Conservation (phyloP, 2,888 invertebrate genomes). For the Bursaphelenchus okinawaensis region DNA sequence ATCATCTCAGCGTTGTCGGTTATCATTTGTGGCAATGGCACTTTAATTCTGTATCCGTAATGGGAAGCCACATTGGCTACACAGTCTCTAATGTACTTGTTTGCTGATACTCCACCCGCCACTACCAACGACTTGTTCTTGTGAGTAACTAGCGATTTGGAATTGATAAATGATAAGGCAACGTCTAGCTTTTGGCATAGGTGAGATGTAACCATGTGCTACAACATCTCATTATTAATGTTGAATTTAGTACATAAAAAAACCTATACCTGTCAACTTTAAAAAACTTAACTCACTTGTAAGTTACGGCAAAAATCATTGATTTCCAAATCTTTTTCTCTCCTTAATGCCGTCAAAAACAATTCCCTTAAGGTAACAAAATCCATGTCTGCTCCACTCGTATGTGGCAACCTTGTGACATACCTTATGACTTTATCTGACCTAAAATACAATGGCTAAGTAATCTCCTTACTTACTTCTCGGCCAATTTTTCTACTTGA, state of each 20-base stretch:
- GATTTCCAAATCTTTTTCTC: slow-evolving; percentile 11
- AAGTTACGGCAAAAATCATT: slow-evolving; percentile 64
- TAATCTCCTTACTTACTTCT: slow-evolving; percentile 18
- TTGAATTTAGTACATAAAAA: neutral
- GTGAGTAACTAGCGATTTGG: neutral
- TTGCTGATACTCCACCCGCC: slow-evolving; percentile 53
- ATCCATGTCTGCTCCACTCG: slow-evolving; percentile 25
- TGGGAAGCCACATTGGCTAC: slow-evolving; percentile 31
- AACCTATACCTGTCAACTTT: neutral
- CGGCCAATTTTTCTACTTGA: slow-evolving; percentile 31
- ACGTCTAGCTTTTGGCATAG: slow-evolving; percentile 28
- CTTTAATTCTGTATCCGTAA: slow-evolving; percentile 43
- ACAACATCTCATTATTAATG: neutral
- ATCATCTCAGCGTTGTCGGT: slow-evolving; percentile 99
- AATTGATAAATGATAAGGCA: slow-evolving; percentile 21
- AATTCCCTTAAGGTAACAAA: slow-evolving; percentile 21
- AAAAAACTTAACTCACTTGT: slow-evolving; percentile 19
- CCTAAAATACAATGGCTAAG: neutral
- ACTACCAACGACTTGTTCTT: slow-evolving; percentile 31
- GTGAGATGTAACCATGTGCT: slow-evolving; percentile 28
- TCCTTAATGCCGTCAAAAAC: neutral
- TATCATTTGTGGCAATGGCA: slow-evolving; percentile 79
- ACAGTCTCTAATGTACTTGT: slow-evolving; percentile 32
- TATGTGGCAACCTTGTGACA: slow-evolving; percentile 6
- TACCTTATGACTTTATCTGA: slow-evolving; percentile 13